Evolutionary conservation across 2,797 vertebrate species (phyloP).

Genomic region (Hyperoplus immaculatus): DNA sequence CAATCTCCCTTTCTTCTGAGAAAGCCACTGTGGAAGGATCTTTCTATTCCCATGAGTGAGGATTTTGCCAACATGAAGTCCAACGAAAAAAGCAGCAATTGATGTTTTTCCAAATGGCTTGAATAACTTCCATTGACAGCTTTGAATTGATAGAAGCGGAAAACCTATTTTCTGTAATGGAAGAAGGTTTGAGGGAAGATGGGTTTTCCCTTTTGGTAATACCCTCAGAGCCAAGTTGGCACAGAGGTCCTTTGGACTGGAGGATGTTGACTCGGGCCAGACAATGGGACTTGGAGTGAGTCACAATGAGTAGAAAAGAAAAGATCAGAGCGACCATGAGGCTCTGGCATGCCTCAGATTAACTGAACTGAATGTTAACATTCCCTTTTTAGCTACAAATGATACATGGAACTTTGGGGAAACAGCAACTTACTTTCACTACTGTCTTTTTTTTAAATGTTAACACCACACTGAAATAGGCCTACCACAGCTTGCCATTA

Average conservation of each 20-base stretch:
- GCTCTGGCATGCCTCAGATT: slow-evolving; percentile 47
- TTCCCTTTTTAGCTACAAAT: slow-evolving; percentile 46
- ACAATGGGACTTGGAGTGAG: slow-evolving; percentile 62
- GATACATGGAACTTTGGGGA: slow-evolving; percentile 9
- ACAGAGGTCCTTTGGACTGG: slow-evolving; percentile 50
- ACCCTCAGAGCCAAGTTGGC: slow-evolving; percentile 70
- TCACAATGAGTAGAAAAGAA: slow-evolving; percentile 40
- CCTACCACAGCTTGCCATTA: slow-evolving; percentile 31
- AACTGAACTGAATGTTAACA: slow-evolving; percentile 52
- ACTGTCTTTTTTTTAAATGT: slow-evolving; percentile 25
- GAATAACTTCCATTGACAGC: slow-evolving; percentile 74
- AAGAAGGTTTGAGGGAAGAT: slow-evolving; percentile 66
- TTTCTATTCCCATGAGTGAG: slow-evolving; percentile 50
- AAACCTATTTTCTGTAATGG: slow-evolving; percentile 73
- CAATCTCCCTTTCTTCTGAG: slow-evolving; percentile 48
- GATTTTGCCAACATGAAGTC: slow-evolving; percentile 66
- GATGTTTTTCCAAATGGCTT: slow-evolving; percentile 70
- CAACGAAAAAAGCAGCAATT: slow-evolving; percentile 53
- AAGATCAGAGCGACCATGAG: slow-evolving; percentile 58
- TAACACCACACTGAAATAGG: slow-evolving; percentile 9
- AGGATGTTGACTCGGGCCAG: slow-evolving; percentile 43
- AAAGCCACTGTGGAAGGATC: slow-evolving; percentile 56
- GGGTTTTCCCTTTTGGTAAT: slow-evolving; percentile 70
- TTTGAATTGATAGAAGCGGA: slow-evolving; percentile 58
- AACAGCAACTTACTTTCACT: slow-evolving; percentile 17